Base-by-base conservation (phyloP, 2,888 invertebrate genomes). In the Polydesmus complanatus region DNA sequence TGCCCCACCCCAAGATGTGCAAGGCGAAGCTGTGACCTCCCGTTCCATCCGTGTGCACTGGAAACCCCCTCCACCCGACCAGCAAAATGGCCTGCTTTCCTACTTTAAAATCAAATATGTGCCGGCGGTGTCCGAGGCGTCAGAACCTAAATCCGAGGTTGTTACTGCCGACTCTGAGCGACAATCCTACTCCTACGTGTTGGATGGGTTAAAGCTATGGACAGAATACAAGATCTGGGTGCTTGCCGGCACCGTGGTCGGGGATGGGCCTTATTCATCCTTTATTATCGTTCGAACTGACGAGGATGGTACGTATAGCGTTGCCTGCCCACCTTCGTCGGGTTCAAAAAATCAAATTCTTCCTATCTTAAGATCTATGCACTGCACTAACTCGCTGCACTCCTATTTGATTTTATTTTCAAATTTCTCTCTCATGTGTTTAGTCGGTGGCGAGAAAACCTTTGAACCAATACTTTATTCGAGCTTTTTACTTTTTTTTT, bases 201-300 rank as follows among this genome's bases (percentile, higher is more conserved):
- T 95, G 77, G 88, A 90, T 74, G 90, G 91, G 76, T 83, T 96
- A 72, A 86, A 87, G 74, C 86, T 88, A 65, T 96, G 92, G 92
- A 94, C 94, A 64, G 86, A 90, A 76, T 97, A 97, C 81, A 85
- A 91, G 75, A 86, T 97, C 72, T 93, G 93, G 92, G 89, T 96
- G 71, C 80, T 92, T 69, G 96, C 96, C 66, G 93, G 93, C 72
- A 97, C 96, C 70, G 86, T 85, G 71, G 91, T 95, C 68, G 97
- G 97, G 72, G 93, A 94, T 77, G 96, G 97, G 65, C 96, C 89
- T 66, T 83, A 86, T 71, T 93, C 93, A 69, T 86, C 86, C 77
- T 91, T 92, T 66, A 86, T 94, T 80, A 83, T 85, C 71, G 86
- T 93, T 71, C 86, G 87, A 80, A 96, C 96, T 68, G 89, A 90